phyloP scores from a whole-genome alignment of 2,797 vertebrate genomes.

The Emydoidea blandingii region DNA sequence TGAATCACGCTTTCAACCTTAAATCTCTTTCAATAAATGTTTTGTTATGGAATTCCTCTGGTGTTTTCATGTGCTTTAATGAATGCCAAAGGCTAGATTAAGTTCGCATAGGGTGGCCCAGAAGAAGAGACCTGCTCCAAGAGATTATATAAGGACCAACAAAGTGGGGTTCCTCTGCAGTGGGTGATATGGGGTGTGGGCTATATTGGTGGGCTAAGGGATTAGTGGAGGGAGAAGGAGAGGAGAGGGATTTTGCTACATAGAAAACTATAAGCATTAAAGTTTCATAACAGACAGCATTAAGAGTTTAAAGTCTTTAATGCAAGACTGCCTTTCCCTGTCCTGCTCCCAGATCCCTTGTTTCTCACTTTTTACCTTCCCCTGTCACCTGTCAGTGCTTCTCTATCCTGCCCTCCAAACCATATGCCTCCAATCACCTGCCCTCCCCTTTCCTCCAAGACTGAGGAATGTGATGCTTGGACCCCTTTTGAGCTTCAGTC shows the following conservation, averaged over 20 bases:
- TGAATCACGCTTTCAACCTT: constrained; percentile 43
- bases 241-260: background rate
- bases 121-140: constrained; percentile 39
- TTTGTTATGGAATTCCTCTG: constrained; percentile 60
- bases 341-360: background rate
- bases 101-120: constrained; percentile 22
- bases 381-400: background rate
- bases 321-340: background rate
- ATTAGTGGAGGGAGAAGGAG: background rate
- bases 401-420: background rate
- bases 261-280: background rate
- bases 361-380: background rate
- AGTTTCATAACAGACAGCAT: background rate
- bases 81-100: constrained; percentile 40
- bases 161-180: background rate
- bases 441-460: background rate
- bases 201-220: background rate
- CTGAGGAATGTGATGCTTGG: background rate
- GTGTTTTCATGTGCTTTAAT: constrained; percentile 35
- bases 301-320: background rate
- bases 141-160: constrained; percentile 42
- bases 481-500: constrained; percentile 28
- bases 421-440: background rate
- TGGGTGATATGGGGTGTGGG: background rate
- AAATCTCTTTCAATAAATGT: constrained; percentile 55